Evolutionary conservation across 2,888 invertebrate species (phyloP).

Genomic region (Heliconius erato): DNA sequence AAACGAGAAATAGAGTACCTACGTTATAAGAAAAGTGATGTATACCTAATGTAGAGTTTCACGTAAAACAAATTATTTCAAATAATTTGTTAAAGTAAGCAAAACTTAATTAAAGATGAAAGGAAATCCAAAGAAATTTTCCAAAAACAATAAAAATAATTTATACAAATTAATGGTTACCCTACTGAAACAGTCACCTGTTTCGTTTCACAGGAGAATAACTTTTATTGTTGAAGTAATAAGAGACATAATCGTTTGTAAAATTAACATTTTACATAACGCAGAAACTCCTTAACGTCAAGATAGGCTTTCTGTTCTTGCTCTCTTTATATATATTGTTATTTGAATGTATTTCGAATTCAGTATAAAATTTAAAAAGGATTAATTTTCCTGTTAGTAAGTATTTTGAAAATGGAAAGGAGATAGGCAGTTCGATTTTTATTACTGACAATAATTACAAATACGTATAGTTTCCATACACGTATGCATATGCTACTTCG

Average conservation of each 20-base stretch:
- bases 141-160: slow-evolving; percentile 10
- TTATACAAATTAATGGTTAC: slow-evolving; percentile 24
- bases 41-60: background rate
- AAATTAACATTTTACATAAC: slow-evolving; percentile 39
- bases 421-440: no score
- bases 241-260: slow-evolving; percentile 44
- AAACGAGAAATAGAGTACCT: background rate
- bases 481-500: no score
- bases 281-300: slow-evolving; percentile 41
- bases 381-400: background rate
- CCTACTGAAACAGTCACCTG: slow-evolving; percentile 43
- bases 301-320: slow-evolving; percentile 34
- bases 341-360: slow-evolving; percentile 27
- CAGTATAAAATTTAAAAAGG: background rate
- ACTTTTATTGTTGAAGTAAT: slow-evolving; percentile 40
- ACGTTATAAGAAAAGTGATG: background rate
- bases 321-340: slow-evolving; percentile 30
- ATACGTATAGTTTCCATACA: no score
- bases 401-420: no score
- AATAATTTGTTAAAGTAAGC: no score
- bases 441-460: no score
- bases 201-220: slow-evolving; percentile 38
- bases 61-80: background rate
- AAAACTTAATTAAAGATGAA: slow-evolving; percentile 12
- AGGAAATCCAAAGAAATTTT: slow-evolving; percentile 8